A percentile compares a stretch with the other conserved stretches of the same genome.
These are phyloP conservation scores for Saccostrea cuccullata DNA, from an alignment of 1,140 invertebrate species.

Conservation along the genomic window DNA sequence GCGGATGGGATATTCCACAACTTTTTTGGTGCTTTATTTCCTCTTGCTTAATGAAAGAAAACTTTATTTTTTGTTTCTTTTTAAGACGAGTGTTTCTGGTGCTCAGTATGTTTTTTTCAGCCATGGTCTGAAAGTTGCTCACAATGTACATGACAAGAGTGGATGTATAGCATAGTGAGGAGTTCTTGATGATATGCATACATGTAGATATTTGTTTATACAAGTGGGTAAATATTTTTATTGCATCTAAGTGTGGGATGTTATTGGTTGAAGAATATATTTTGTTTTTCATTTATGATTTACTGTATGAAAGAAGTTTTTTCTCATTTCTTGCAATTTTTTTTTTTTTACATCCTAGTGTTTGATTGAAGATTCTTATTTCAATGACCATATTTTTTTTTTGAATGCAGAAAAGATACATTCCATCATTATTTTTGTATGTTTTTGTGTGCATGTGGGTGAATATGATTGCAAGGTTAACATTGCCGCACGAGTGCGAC, in stretches of 20 bases:
- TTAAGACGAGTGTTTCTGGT: neutral
- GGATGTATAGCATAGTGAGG: neutral
- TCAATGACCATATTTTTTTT: neutral
- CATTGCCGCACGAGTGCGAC: neutral
- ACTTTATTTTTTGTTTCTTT: slow-evolving; percentile 12
- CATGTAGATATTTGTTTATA: neutral
- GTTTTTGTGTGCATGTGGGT: neutral
- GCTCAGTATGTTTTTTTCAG: neutral
- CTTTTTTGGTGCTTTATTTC: slow-evolving; percentile 31
- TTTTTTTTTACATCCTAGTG: neutral
- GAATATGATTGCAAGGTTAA: neutral
- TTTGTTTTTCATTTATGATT: neutral
- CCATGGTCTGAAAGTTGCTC: slow-evolving; percentile 22
- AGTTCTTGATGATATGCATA: slow-evolving; percentile 6
- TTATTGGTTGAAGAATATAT: neutral
- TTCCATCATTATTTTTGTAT: neutral
- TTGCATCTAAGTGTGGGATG: neutral
- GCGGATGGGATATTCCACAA: slow-evolving; percentile 27
- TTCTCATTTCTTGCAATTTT: neutral
- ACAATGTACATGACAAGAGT: neutral
- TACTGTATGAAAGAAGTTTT: neutral
- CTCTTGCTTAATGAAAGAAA: slow-evolving; percentile 6
- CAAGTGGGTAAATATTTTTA: neutral
- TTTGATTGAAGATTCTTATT: neutral
- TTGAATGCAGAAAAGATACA: neutral